A percentile compares a stretch with the other conserved stretches of the same genome.
These are phyloP conservation scores for Saccostrea cuccullata DNA, from an alignment of 1,140 invertebrate genomes.

Conservation along the genomic window DNA sequence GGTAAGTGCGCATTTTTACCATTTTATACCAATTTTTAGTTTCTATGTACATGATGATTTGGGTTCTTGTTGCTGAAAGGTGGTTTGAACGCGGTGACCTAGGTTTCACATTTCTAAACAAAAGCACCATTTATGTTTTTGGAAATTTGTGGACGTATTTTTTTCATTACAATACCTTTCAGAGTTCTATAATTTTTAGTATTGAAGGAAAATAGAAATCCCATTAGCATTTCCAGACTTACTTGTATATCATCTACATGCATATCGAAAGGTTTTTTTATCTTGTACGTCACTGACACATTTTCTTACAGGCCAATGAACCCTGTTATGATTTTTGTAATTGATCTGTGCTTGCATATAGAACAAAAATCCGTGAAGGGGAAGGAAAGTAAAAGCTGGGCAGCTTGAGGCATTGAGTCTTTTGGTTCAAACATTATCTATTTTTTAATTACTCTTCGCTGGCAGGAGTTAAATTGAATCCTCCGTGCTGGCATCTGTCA, in stretches of 20 bases:
- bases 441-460: neutral
- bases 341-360: neutral
- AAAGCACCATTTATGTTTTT: too few species aligned
- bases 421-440: neutral
- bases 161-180: too few species aligned
- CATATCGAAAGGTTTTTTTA: neutral
- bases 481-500: constrained; percentile 21
- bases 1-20: constrained; percentile 58
- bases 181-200: too few species aligned
- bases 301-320: constrained; percentile 14
- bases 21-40: too few species aligned
- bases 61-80: too few species aligned
- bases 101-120: too few species aligned
- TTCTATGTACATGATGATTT: too few species aligned
- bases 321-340: neutral
- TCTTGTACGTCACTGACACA: neutral
- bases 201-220: neutral
- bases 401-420: neutral
- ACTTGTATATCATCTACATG: neutral
- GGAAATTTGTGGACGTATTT: too few species aligned
- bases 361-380: neutral
- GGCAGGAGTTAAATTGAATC: neutral
- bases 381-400: neutral
- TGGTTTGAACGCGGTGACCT: too few species aligned
- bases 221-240: neutral